Percentiles rank a stretch among this genome's conserved stretches.
phyloP scores from a whole-genome alignment of 2,113 vertebrate species.

The Mystacornis crossleyi region DNA sequence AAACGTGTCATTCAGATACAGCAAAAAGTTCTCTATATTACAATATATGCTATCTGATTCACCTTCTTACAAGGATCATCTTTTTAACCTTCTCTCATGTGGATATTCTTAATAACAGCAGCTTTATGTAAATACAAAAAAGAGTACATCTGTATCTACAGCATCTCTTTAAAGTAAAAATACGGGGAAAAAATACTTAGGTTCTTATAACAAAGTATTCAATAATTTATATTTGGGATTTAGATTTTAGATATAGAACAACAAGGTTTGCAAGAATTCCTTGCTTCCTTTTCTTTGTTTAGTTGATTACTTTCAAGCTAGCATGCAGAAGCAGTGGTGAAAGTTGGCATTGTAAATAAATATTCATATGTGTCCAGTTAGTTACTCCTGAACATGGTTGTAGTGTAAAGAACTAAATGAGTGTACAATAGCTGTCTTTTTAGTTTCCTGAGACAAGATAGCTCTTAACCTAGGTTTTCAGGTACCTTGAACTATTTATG shows the following conservation, averaged over 20 bases:
- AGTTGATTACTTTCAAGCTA: constrained; percentile 28
- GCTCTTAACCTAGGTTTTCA: constrained; percentile 69
- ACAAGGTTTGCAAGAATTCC: not conserved
- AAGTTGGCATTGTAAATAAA: constrained; percentile 51
- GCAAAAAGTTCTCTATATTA: not conserved
- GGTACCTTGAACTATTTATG: constrained; percentile 73
- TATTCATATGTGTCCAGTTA: constrained; percentile 50
- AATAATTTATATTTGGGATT: constrained; percentile 45
- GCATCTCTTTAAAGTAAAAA: constrained; percentile 19
- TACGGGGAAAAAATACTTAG: not conserved
- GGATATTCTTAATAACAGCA: constrained; percentile 53
- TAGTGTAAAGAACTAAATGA: constrained; percentile 1
- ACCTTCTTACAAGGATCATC: constrained; percentile 32
- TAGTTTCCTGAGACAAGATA: constrained; percentile 56
- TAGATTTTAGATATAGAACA: constrained; percentile 14
- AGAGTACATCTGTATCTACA: not conserved
- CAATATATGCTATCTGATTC: constrained; percentile 36
- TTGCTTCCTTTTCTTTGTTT: constrained; percentile 52
- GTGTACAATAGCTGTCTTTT: constrained; percentile 39
- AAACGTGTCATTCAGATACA: constrained; percentile 4
- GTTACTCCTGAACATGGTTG: not conserved
- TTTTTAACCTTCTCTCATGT: constrained; percentile 60
- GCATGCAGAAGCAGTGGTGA: constrained; percentile 16
- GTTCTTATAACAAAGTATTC: not conserved
- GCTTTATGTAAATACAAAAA: constrained; percentile 29